Evolutionary conservation across 2,888 invertebrate species (phyloP), one percentile per base, ranked within the genome.

Genomic region (Punctoribates punctum): DNA sequence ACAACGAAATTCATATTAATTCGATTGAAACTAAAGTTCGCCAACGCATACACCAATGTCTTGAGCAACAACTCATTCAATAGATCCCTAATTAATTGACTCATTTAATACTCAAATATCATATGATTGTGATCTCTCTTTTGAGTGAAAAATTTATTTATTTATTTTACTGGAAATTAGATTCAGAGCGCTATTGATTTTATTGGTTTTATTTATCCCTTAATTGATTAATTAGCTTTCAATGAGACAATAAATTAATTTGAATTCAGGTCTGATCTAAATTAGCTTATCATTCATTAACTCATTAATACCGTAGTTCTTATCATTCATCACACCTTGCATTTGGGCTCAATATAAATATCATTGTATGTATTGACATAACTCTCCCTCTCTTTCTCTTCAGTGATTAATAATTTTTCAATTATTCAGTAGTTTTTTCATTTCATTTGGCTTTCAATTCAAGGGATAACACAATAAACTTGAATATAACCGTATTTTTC

Each of bases 161-260:
- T 29, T 62, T 62, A 60, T 27, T 62, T 62, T 8, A 13, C 11
- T 17, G 6, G 6, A 15, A 15, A 62, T 62, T 62, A 57, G 23
- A 57, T 57, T 57, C 57, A 57, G 57, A 17, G 15, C 62, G 25
- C 15, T 27, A 62, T 62, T 62, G 29, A 20, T 25, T 62, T 62
- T 62, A 27, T 17, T 42, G 42, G 11, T 42, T 42, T 9, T 42
- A 9, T 42, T 42, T 9, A 9, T 48, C 17, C 1, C 5, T 54
- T 54, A n/a, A 54, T 62, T 62, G 13, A 62, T 62, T 62, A 62
- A 62, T 62, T 62, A 62, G 62, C 62, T 27, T 27, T 62, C 29
- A 62, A 27, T 62, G 27, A 57, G 17, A 15, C 46, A 48, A 15
- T 48, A 48, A n/a, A 20, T 54, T n/a, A 25, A 9, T n/a, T 13